phyloP scores from a whole-genome alignment of 2,797 vertebrate species.

The Phataginus tetradactyla region DNA sequence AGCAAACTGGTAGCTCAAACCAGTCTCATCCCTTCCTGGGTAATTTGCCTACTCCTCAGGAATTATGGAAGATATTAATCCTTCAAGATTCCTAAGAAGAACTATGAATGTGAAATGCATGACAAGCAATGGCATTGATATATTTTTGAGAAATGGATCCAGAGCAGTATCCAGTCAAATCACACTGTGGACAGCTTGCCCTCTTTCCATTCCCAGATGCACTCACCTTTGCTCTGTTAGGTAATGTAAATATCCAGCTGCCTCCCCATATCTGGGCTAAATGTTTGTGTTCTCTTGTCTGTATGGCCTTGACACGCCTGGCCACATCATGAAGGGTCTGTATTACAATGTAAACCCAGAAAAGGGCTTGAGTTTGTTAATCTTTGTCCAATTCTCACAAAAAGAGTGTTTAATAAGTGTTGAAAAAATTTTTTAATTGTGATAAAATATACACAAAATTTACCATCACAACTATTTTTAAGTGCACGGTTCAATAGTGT shows the following conservation, averaged over 20 bases:
- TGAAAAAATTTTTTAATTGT: not conserved
- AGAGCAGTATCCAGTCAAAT: not conserved
- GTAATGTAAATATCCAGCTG: slow-evolving; percentile 78
- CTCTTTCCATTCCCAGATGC: slow-evolving; percentile 62
- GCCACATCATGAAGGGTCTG: slow-evolving; percentile 65
- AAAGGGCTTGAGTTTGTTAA: slow-evolving; percentile 61
- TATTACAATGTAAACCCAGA: slow-evolving; percentile 73
- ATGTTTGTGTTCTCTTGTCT: slow-evolving; percentile 79
- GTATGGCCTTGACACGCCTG: slow-evolving; percentile 77
- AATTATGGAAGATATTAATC: not conserved
- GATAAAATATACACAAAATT: slow-evolving; percentile 26
- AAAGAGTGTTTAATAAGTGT: slow-evolving; percentile 29
- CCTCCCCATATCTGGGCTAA: slow-evolving; percentile 71
- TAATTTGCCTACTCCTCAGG: slow-evolving; percentile 18
- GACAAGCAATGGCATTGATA: not conserved
- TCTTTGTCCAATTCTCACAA: slow-evolving; percentile 53
- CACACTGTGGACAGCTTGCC: not conserved
- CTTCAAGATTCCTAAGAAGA: slow-evolving; percentile 13
- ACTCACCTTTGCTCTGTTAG: slow-evolving; percentile 81
- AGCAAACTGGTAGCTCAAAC: slow-evolving; percentile 37
- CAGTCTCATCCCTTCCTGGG: not conserved
- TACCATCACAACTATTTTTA: not conserved
- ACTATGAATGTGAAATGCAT: not conserved
- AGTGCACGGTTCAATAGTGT: not conserved
- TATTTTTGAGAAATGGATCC: slow-evolving; percentile 47